Evolutionary conservation across 2,113 vertebrate species (phyloP), one percentile per base, ranked within the genome.

Genomic region (Hydrolagus affinis): DNA sequence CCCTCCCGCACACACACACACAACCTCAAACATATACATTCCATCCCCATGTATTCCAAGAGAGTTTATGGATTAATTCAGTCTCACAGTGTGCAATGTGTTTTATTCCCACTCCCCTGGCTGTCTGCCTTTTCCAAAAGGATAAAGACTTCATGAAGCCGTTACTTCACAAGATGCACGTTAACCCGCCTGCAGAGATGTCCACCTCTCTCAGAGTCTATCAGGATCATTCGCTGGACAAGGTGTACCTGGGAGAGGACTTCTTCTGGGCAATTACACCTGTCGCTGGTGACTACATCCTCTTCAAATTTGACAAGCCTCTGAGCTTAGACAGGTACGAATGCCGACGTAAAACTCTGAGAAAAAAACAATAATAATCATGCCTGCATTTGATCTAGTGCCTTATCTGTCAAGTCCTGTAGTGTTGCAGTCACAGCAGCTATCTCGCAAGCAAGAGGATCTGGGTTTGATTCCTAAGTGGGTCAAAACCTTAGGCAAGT

Each of bases 131-230:
- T n/a, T n/a, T 88, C 57, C 86, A 88, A 88, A 87, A 99, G 98
- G 98, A 99, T 92, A 99, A 98, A 89, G 98, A 99, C 90, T 99
- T 98, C 92, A 93, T 99, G 93, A 99, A 99, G 91, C 98, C 98
- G 1, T 93, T 98, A 88, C 93, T 99, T 32, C 97, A 99, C 89
- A 99, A 98, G 93, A 98, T 99, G 89, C 97, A 99, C 0, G 95
- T 99, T 86, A 99, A 99, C 87, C 98, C 98, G 6, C 96, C 97
- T 11, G 98, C 97, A 70, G 98, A 99, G 88, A 96, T 98, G 32
- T 98, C 97, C 9, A 99, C 98, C 30, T 98, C 97, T 64, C 91
- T 99, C 89, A 99, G 99, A 93, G 96, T 99, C 87, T 99, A 99
- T 91, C 97, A 99, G 90, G 97, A 97, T 32, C 97, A 99, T 88